Percentiles rank a stretch among this genome's conserved stretches.
These are phyloP conservation scores for Entomobrya proxima DNA, from an alignment of 2,888 invertebrate species.

Conservation along the genomic window DNA sequence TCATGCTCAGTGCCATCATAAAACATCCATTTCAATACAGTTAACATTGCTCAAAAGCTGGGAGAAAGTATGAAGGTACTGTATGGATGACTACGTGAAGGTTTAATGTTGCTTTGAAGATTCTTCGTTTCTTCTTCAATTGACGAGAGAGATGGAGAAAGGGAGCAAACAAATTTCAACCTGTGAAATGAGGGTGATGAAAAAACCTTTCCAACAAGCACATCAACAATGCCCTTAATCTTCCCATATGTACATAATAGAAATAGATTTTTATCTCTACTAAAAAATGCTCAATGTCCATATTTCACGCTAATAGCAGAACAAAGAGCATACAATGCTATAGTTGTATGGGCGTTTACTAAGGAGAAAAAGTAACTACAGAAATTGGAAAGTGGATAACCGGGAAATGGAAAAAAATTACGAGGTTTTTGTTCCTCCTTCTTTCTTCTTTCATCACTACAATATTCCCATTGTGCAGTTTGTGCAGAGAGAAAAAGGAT, in stretches of 20 bases:
- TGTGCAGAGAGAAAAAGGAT: not conserved
- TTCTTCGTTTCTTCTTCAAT: not conserved
- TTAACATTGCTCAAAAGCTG: not conserved
- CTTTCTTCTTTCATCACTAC: not conserved
- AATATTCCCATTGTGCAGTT: conserved; percentile 6
- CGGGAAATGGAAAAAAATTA: not conserved
- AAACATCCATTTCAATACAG: not conserved
- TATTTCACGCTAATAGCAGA: not conserved
- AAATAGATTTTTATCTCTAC: not conserved
- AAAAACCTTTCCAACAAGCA: not conserved
- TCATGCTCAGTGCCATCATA: not conserved
- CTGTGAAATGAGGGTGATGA: not conserved
- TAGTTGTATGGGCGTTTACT: too few species aligned
- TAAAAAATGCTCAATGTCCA: conserved; percentile 9
- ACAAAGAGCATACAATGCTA: too few species aligned
- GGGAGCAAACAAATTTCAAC: conserved; percentile 7
- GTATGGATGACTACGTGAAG: not conserved
- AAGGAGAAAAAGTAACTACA: not conserved
- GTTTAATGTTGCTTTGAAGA: not conserved
- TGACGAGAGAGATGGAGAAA: not conserved
- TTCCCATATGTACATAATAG: not conserved
- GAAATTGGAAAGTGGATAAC: not conserved
- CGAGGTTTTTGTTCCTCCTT: not conserved
- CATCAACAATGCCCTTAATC: not conserved
- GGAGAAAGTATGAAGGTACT: not conserved